phyloP scores from a whole-genome alignment of 2,888 invertebrate genomes.

The Dinocampus coccinellae region DNA sequence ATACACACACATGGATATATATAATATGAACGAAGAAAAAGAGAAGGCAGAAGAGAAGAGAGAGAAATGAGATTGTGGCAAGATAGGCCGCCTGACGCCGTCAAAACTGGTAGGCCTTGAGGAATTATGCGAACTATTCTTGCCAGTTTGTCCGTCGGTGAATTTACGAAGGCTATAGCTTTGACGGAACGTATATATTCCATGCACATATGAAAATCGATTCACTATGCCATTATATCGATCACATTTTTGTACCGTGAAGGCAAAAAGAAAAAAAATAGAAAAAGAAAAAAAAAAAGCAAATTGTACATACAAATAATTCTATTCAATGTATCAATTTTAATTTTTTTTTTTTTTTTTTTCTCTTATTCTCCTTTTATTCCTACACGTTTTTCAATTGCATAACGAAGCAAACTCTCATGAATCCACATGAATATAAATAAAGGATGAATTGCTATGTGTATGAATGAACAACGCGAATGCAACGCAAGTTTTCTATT shows the following conservation, averaged over 20 bases:
- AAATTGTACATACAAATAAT: background rate
- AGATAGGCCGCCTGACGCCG: slow-evolving; percentile 64
- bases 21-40: background rate
- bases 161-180: slow-evolving; percentile 56
- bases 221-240: slow-evolving; percentile 3
- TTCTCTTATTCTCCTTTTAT: background rate
- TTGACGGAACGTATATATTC: slow-evolving; percentile 3
- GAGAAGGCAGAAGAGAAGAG: slow-evolving; percentile 32
- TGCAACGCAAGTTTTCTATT: slow-evolving; percentile 20
- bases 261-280: slow-evolving; percentile 1
- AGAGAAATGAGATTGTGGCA: slow-evolving; percentile 66
- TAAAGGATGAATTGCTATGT: slow-evolving; percentile 50
- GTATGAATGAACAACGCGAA: background rate
- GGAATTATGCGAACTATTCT: slow-evolving; percentile 69
- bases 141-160: slow-evolving; percentile 61
- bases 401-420: slow-evolving; percentile 7
- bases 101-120: slow-evolving; percentile 69
- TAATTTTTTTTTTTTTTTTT: background rate
- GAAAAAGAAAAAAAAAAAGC: no score
- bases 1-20: background rate
- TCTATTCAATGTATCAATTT: background rate
- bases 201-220: background rate
- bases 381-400: background rate
- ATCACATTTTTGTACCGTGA: background rate
- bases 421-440: slow-evolving; percentile 25